Evolutionary conservation across 2,797 vertebrate species (phyloP), one percentile per base, ranked within the genome.

Genomic region (Parambassis ranga): DNA sequence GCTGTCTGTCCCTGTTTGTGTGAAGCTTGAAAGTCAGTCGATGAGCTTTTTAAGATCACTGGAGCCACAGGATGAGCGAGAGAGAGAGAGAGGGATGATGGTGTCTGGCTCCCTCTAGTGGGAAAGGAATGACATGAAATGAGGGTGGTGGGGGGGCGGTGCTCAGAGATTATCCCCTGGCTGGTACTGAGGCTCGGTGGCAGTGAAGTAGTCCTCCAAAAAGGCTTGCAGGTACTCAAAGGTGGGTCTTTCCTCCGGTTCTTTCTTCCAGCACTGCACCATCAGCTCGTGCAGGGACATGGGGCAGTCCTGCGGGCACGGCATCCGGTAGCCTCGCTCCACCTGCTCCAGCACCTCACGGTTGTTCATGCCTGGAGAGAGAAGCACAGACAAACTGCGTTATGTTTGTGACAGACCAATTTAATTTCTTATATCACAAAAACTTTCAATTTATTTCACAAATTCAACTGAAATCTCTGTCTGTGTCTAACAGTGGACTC

Each of bases 241-340:
- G 64, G 98, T 99, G 67, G 97, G 98, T 62, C 97, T 93, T 66
- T 99, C 98, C 79, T 99, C 98, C 0, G 97, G 96, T 89, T 99
- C 97, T 86, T 98, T 98, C 93, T 98, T 98, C 98, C 98, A 99
- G 93, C 98, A 99, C 90, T 98, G 97, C 81, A 99, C 94, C 98
- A 99, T 99, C 60, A 99, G 95, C 95, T 99, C 97, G 10, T 99
- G 96, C 81, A 99, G 93, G 63, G 98, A 99, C 69, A 93, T 91
- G 76, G 98, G 98, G 87, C 98, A 99, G 93, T 98, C 97, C 93
- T 98, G 97, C 8, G 97, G 96, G 74, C 96, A 98, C 0, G 96
- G 96, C 98, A 99, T 99, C 77, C 98, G 87, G 89, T 99, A 99
- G 59, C 98, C 98, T 7, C 96, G 94, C 78, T 99, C 98, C 78